Evolutionary conservation across 2,113 vertebrate genomes (phyloP).

Genomic region (Arenaria interpres): DNA sequence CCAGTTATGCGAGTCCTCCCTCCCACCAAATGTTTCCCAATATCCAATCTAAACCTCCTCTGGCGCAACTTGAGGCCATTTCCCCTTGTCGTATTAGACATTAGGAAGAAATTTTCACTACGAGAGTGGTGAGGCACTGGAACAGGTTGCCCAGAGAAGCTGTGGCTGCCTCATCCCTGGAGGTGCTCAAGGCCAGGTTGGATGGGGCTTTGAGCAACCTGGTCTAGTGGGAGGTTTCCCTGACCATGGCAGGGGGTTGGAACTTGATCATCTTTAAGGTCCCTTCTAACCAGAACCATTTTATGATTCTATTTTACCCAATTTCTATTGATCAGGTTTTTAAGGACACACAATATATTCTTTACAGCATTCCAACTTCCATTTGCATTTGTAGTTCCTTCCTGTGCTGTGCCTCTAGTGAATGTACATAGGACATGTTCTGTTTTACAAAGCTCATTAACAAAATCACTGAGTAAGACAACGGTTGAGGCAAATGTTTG

Average conservation of each 20-base stretch:
- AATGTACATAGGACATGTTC: rapidly evolving
- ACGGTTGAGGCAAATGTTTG: neutral
- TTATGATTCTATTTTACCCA: neutral
- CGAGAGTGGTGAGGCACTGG: neutral
- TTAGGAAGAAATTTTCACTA: neutral
- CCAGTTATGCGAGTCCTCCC: too few relatives aligned
- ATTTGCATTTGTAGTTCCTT: neutral
- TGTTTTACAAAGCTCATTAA: neutral
- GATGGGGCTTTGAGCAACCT: neutral
- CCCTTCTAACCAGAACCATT: neutral
- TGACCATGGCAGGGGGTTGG: neutral
- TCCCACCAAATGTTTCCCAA: too few relatives aligned
- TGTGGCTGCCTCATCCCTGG: neutral
- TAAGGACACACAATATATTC: neutral
- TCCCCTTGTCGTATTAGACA: too few relatives aligned
- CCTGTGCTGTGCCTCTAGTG: neutral
- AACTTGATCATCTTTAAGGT: neutral
- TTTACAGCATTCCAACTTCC: neutral
- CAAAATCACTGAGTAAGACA: neutral
- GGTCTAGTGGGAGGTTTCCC: neutral
- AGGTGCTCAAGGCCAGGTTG: neutral
- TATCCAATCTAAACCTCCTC: too few relatives aligned
- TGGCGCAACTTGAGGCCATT: too few relatives aligned
- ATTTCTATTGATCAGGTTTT: neutral
- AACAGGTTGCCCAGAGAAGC: neutral